A percentile compares a stretch with the other conserved stretches of the same genome.
Evolutionary conservation across 2,113 vertebrate genomes (phyloP).

Genomic region (Plotosus lineatus): DNA sequence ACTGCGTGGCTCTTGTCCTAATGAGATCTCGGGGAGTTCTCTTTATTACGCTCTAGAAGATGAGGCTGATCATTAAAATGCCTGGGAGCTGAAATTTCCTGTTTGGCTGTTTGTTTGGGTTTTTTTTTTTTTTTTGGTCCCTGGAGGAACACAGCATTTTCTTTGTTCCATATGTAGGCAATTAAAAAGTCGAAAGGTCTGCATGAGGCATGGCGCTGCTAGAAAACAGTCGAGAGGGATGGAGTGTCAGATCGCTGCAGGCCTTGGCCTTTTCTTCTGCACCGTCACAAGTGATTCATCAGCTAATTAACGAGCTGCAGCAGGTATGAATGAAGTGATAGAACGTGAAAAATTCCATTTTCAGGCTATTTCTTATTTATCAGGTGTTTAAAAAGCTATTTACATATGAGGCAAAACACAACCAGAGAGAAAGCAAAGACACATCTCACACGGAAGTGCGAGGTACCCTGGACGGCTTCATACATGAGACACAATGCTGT

Average conservation of each 20-base stretch:
- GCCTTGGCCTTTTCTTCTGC: not conserved
- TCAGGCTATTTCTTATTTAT: not conserved
- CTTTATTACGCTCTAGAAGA: not conserved
- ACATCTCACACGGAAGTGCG: not conserved
- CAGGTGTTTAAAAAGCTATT: not conserved
- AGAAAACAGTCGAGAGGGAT: not conserved
- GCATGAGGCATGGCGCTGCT: not conserved
- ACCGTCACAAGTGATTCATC: not conserved
- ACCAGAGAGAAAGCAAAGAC: not conserved
- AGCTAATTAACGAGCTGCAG: constrained; percentile 4
- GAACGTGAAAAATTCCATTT: not conserved
- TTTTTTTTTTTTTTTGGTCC: not conserved
- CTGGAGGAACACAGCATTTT: not conserved
- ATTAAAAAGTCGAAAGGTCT: constrained; percentile 9
- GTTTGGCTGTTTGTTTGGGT: not conserved
- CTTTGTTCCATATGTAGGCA: not conserved
- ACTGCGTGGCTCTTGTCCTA: not conserved
- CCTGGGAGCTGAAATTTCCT: not conserved
- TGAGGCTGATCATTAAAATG: not conserved
- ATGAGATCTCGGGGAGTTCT: not conserved
- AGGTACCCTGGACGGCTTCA: not conserved
- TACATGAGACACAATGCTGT: not conserved
- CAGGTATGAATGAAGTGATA: not conserved
- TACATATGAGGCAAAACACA: not conserved
- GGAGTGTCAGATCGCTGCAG: not conserved